Evolutionary conservation across 1,140 invertebrate genomes (phyloP), one percentile per base, ranked within the genome.

Genomic region (Sarcophaga bullata): DNA sequence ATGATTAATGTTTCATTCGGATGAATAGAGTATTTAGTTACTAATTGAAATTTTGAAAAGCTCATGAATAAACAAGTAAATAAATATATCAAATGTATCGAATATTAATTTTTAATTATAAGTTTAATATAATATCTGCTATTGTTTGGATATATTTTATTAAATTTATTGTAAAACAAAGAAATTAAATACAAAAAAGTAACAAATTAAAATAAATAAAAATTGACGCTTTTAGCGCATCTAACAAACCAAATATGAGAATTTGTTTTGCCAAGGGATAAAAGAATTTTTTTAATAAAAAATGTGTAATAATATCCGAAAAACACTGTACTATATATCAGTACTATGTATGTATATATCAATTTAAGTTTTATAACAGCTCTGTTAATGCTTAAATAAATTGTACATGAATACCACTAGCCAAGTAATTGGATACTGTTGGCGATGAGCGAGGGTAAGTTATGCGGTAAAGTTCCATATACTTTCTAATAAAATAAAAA

Each of bases 61-160:
- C n/a, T 25, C 19, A 54, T 3, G 9, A 54, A 54, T 54, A 54
- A 72, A 72, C 62, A n/a, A 68, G 19, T 37, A 68, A 68, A 72
- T 37, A 68, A 19, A 68, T 6, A 68, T 68, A 19, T 68, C 62
- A 17, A n/a, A 49, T 78, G 75, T 78, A 78, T 78, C 75, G 75
- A 78, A 78, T 78, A 78, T 78, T 78, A 50, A 37, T 37, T 37
- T 37, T 37, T 37, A 37, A 78, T 8, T 50, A 52, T 78, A 78
- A 78, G 75, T 78, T 78, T 78, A 78, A 78, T 50, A 4, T 78
- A 78, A 78, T 49, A 76, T 76, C 13, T 46, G 54, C 54, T 15
- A n/a, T 13, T 58, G 15, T 58, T 68, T 68, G n/a, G 62, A 68
- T 37, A 68, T 68, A 25, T 68, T 68, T n/a, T n/a, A 76, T 15